Percentiles rank a stretch among this genome's conserved stretches.
phyloP scores from a whole-genome alignment of 2,888 invertebrate genomes.

The Lordiphosa andalusiaca region DNA sequence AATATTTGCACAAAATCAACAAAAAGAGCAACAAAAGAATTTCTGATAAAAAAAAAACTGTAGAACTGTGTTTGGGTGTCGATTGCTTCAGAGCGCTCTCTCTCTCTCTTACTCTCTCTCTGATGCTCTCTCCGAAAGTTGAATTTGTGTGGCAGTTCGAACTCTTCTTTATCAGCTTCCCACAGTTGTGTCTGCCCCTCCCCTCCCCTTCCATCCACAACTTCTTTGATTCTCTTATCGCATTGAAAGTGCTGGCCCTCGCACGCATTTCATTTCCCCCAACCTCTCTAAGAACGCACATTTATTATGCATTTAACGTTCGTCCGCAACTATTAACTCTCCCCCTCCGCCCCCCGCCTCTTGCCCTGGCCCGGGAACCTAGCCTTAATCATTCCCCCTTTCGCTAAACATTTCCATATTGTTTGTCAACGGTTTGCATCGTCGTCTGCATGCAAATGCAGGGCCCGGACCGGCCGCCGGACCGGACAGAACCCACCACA shows the following conservation, averaged over 20 bases:
- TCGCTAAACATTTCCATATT: conserved; percentile 62
- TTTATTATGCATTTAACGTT: conserved; percentile 76
- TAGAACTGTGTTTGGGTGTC: conserved; percentile 30
- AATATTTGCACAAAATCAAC: conserved; percentile 65
- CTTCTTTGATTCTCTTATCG: conserved; percentile 37
- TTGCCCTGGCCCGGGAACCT: conserved; percentile 13
- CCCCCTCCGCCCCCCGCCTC: background rate
- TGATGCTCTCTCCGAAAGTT: background rate
- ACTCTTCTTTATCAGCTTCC: conserved; percentile 4
- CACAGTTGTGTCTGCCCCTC: conserved; percentile 7
- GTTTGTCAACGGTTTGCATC: conserved; percentile 51
- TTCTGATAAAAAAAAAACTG: conserved; percentile 60
- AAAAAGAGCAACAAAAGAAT: conserved; percentile 31
- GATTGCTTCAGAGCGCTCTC: background rate
- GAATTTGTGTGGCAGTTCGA: conserved; percentile 12
- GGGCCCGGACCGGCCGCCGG: conserved; percentile 1
- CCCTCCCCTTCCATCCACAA: background rate
- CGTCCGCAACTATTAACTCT: conserved; percentile 27
- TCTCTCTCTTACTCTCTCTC: background rate
- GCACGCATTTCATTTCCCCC: conserved; percentile 57
- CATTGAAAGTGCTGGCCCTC: conserved; percentile 61
- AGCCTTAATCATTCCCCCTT: conserved; percentile 36
- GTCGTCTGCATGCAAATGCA: conserved; percentile 66
- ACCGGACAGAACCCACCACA: conserved; percentile 41
- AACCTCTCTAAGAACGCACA: conserved; percentile 49